phyloP scores from a whole-genome alignment of 2,113 vertebrate species.

The Natator depressus region DNA sequence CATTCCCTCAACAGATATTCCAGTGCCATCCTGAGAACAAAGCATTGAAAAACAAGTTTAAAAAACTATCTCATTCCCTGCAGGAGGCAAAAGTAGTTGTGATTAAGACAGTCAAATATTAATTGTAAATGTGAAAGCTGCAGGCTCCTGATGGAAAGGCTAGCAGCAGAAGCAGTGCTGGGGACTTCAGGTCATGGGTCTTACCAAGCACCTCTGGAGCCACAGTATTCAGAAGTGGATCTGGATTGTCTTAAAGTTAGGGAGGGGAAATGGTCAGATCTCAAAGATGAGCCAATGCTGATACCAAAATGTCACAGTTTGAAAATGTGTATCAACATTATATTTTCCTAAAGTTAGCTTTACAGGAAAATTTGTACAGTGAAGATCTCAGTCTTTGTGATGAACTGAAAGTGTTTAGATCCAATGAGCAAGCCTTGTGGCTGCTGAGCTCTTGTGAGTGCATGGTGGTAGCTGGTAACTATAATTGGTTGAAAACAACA shows the following conservation, averaged over 20 bases:
- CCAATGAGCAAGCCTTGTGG: background rate
- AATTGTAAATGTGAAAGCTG: background rate
- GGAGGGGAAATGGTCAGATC: background rate
- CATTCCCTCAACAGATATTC: background rate
- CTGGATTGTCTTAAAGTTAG: background rate
- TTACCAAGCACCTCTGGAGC: background rate
- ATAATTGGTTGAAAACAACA: background rate
- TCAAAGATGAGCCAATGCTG: background rate
- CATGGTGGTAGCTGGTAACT: background rate
- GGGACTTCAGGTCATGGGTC: background rate
- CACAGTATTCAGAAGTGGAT: background rate
- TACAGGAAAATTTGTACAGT: background rate
- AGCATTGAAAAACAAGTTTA: background rate
- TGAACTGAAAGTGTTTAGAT: background rate
- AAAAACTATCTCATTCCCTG: background rate
- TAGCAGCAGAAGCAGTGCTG: background rate
- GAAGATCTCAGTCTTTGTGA: background rate
- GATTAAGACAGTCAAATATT: background rate
- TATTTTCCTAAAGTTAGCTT: background rate
- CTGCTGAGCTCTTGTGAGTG: background rate
- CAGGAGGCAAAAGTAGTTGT: rapidly evolving
- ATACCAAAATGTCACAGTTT: background rate
- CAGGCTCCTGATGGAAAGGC: background rate
- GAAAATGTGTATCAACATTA: background rate
- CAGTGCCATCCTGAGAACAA: background rate